Percentiles rank a stretch among this genome's conserved stretches.
These are phyloP conservation scores for Calidris pugnax DNA, from an alignment of 2,113 vertebrate genomes.

Conservation along the genomic window DNA sequence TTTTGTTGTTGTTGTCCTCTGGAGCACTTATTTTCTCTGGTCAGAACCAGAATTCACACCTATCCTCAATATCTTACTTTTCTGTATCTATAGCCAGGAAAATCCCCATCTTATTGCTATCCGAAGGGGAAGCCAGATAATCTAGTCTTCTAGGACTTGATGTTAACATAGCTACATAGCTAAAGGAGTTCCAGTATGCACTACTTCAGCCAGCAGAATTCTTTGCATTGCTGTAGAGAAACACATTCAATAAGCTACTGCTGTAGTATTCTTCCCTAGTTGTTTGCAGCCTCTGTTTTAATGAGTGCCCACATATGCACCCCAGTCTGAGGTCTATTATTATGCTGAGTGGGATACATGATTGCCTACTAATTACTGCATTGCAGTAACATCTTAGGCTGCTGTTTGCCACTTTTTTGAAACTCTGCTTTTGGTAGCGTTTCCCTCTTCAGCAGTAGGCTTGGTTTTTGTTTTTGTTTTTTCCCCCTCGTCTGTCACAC, in stretches of 20 bases:
- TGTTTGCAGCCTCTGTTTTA: neutral
- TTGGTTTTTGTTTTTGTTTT: too few relatives aligned
- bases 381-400: neutral
- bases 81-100: neutral
- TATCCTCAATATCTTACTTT: neutral
- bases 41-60: neutral
- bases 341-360: neutral
- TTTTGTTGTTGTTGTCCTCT: neutral
- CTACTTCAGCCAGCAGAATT: neutral
- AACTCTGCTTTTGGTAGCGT: neutral
- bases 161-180: neutral
- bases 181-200: neutral
- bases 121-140: neutral
- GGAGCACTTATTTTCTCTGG: neutral
- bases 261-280: neutral
- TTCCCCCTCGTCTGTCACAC: neutral
- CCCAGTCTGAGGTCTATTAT: neutral
- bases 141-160: neutral
- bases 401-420: neutral
- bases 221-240: neutral
- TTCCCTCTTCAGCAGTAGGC: neutral
- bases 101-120: neutral
- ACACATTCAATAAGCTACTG: neutral
- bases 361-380: neutral
- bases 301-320: neutral